These are phyloP conservation scores for Spodoptera picta DNA, from an alignment of 2,888 invertebrate species.

Conservation along the genomic window DNA sequence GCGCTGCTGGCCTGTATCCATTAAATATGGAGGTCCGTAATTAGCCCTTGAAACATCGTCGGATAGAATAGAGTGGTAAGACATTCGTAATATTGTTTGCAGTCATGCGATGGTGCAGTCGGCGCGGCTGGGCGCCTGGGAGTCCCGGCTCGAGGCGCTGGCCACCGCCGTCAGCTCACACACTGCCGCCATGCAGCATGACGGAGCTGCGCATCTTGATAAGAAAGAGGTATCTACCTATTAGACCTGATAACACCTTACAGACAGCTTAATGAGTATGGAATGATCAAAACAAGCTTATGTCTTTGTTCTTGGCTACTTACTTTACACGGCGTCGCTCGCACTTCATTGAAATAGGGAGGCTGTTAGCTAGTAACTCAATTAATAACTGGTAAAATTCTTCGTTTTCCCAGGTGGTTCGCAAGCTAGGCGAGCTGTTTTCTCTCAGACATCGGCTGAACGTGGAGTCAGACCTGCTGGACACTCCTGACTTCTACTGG, in stretches of 20 bases:
- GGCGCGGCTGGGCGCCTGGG: conserved; percentile 98
- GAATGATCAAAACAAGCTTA: too few species aligned
- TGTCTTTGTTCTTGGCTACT: too few species aligned
- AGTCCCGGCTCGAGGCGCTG: conserved; percentile 94
- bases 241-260: too few species aligned
- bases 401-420: conserved; percentile 70
- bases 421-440: conserved; percentile 93
- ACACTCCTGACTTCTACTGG: conserved; percentile 99
- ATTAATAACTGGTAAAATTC: neutral
- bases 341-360: too few species aligned
- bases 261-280: too few species aligned
- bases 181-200: conserved; percentile 93
- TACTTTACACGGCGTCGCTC: neutral
- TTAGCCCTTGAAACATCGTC: too few species aligned
- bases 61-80: too few species aligned
- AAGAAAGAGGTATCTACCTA: conserved; percentile 88
- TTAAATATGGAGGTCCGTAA: too few species aligned
- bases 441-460: conserved; percentile 96
- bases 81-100: neutral
- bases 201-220: conserved; percentile 91
- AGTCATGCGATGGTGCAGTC: conserved; percentile 96
- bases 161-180: conserved; percentile 95
- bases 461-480: conserved; percentile 97
- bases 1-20: too few species aligned
- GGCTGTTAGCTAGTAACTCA: too few species aligned